Percentiles rank a stretch among this genome's conserved stretches.
Conservation (phyloP, 2,888 invertebrate species). For the Acrobasis consociella region DNA sequence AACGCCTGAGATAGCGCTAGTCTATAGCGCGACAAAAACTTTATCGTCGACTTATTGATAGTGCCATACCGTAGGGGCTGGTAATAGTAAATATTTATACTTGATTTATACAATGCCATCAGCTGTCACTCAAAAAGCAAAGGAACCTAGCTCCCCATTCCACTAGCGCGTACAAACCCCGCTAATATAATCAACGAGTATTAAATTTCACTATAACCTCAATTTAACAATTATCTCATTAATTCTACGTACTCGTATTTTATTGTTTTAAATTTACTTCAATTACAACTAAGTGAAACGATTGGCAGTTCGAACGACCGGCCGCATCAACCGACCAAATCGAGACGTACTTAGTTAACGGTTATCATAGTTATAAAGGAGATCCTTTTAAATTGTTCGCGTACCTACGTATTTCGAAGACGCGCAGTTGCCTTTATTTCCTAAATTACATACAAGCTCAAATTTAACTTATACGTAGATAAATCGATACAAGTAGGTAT, state of each 20-base stretch:
- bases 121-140: conserved; percentile 30
- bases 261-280: conserved; percentile 48
- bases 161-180: conserved; percentile 43
- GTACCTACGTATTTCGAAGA: conserved; percentile 50
- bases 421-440: conserved; percentile 47
- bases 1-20: too few relatives aligned
- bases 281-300: conserved; percentile 63
- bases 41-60: too few relatives aligned
- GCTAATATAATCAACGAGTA: conserved; percentile 72
- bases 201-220: conserved; percentile 78
- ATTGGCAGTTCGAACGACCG: conserved; percentile 70
- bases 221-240: conserved; percentile 74
- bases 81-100: conserved; percentile 1
- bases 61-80: not conserved
- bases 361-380: conserved; percentile 42
- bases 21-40: too few relatives aligned
- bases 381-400: conserved; percentile 49
- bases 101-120: not conserved
- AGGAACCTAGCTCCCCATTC: conserved; percentile 42
- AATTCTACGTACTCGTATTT: conserved; percentile 68
- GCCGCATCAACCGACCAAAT: conserved; percentile 45
- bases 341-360: conserved; percentile 40
- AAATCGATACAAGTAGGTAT: conserved; percentile 73
- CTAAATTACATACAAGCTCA: conserved; percentile 77
- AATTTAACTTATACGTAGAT: conserved; percentile 77